Base-by-base conservation (phyloP, 1,140 invertebrate genomes). In the Stegodyphus dumicola region DNA sequence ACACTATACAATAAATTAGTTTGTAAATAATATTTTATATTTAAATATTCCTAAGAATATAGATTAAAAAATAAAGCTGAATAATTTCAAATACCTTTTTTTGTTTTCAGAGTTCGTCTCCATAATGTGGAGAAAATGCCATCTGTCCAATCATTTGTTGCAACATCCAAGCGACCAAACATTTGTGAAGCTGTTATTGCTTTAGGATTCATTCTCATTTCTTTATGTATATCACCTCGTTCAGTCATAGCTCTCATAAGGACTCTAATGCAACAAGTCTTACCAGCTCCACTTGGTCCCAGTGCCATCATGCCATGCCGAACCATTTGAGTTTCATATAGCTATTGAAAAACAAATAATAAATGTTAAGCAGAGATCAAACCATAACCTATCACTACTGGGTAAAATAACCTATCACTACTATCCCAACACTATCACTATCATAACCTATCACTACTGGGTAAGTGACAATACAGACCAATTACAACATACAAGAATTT, bases 161-260 rank as follows among this genome's bases (percentile, higher is more conserved):
- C 97, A 0, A 98, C 97, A 90, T 99, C 97, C n/a, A 98, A 92
- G 69, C 96, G 93, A 0, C 97, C 97, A 92, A 99, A 99, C 97
- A 99, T 99, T 92, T 99, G 97, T 5, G 96, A 94, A 5, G 97
- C 96, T 73, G 97, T 98, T 88, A 99, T 98, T 53, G 97, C 96
- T 92, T 99, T 98, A 0, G 97, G 97, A 92, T 99, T 99, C 97
- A 99, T 99, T 87, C 97, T 92, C 96, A 98, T 97, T 92, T 99
- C 97, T 87, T 95, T 95, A 90, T 99, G 97, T 7, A 91, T 92
- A 71, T 95, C 92, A 13, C 96, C 97, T 89, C 94, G 95, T 87
- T 95, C 94, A 6, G 95, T 96, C 87, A 99, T 92, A 4, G 97
- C 94, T 91, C 94, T 96, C 97, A 99, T 98, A n/a, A 99, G 91